phyloP scores from a whole-genome alignment of 1,140 invertebrate species.

The Drosophila fuyamai region DNA sequence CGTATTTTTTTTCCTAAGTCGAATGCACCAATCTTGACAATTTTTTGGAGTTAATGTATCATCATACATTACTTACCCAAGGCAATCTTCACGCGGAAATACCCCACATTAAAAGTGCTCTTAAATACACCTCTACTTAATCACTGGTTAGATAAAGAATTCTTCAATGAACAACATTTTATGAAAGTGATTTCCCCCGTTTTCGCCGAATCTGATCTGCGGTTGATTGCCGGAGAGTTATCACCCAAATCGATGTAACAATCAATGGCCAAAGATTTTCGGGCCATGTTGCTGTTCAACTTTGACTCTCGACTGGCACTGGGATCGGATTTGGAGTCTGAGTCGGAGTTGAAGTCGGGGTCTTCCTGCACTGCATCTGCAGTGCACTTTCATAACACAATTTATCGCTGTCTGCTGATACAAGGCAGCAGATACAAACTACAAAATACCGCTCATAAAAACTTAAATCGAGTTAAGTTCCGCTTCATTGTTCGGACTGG shows the following conservation, averaged over 20 bases:
- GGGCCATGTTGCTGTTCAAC: conserved; percentile 45
- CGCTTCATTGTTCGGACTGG: conserved; percentile 67
- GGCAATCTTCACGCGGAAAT: background rate
- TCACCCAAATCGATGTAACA: conserved; percentile 45
- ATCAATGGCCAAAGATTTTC: conserved; percentile 28
- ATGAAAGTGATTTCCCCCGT: conserved; percentile 33
- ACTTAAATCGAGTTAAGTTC: conserved; percentile 72
- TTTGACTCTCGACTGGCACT: conserved; percentile 39
- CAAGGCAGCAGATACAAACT: conserved; percentile 56
- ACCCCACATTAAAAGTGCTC: background rate
- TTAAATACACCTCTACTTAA: background rate
- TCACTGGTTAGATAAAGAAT: conserved; percentile 33
- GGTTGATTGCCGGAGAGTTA: conserved; percentile 37
- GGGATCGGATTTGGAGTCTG: conserved; percentile 1
- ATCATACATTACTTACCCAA: too few relatives aligned
- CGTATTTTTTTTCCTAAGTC: too few relatives aligned
- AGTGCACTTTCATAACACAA: conserved; percentile 70
- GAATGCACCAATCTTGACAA: too few relatives aligned
- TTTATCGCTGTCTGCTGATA: conserved; percentile 66
- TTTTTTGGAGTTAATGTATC: background rate
- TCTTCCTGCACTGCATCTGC: conserved; percentile 43
- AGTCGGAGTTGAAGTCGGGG: conserved; percentile 12
- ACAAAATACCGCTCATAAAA: conserved; percentile 71
- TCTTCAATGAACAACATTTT: conserved; percentile 13
- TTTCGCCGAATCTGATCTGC: conserved; percentile 19